phyloP scores from a whole-genome alignment of 2,113 vertebrate species.

The Lophochroa leadbeateri region DNA sequence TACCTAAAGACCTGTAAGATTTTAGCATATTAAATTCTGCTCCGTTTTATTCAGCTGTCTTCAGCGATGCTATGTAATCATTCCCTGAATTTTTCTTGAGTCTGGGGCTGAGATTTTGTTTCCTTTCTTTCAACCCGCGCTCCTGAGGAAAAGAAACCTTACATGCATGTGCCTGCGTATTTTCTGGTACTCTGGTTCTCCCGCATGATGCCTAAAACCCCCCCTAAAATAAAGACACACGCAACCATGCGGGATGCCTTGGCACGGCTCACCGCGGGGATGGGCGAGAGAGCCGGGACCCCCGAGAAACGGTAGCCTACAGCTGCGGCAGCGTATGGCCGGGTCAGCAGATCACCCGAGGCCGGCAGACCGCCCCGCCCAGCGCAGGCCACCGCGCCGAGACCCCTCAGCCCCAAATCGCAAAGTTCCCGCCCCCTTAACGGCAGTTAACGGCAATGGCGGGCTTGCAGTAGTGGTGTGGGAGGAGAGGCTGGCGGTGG shows the following conservation, averaged over 20 bases:
- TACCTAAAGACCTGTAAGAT: not conserved
- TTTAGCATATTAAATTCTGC: not conserved
- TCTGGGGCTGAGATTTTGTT: not conserved
- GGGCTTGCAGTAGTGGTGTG: rapidly evolving
- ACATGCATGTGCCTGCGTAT: rapidly evolving
- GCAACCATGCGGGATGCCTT: not conserved
- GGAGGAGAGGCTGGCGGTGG: not conserved
- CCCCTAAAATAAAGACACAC: not conserved
- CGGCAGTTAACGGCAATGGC: not conserved
- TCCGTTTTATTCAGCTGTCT: not conserved
- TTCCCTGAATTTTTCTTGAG: not conserved
- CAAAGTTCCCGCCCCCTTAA: not conserved
- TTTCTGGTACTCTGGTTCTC: not conserved
- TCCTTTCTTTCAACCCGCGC: not conserved
- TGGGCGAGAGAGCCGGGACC: not conserved
- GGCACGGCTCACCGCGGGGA: not conserved
- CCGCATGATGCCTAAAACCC: not conserved
- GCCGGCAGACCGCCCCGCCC: not conserved
- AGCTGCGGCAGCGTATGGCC: not conserved
- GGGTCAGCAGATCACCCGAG: not conserved
- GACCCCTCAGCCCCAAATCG: not conserved
- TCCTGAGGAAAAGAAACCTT: not conserved
- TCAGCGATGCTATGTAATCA: not conserved
- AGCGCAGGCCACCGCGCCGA: not conserved
- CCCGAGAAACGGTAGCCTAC: not conserved